Evolutionary conservation across 1,140 invertebrate genomes (phyloP).

Genomic region (Coelopa frigida): DNA sequence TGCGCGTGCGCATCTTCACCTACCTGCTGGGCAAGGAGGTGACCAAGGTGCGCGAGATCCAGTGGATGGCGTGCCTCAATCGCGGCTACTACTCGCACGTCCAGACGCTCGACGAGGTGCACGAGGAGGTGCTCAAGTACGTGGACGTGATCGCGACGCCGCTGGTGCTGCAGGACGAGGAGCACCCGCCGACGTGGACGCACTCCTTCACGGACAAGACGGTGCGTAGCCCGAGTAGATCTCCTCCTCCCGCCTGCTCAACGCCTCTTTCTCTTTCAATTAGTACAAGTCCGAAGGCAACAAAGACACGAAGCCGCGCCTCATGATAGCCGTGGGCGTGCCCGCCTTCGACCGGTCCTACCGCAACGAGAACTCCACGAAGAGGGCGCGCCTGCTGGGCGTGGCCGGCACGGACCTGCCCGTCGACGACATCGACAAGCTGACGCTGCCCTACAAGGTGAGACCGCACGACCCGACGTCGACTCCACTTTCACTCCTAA

Average conservation of each 20-base stretch:
- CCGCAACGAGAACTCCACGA: conserved; percentile 52
- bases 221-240: conserved; percentile 46
- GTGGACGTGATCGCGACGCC: conserved; percentile 84
- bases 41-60: conserved; percentile 81
- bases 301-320: conserved; percentile 47
- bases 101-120: conserved; percentile 84
- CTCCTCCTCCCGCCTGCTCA: background rate
- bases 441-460: conserved; percentile 74
- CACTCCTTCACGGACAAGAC: conserved; percentile 79
- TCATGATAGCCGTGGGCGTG: conserved; percentile 78
- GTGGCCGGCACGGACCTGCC: conserved; percentile 93
- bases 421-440: conserved; percentile 76
- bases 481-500: background rate
- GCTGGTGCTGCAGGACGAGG: conserved; percentile 65
- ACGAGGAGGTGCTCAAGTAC: conserved; percentile 88
- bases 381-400: conserved; percentile 69
- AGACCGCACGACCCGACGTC: background rate
- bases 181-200: conserved; percentile 82
- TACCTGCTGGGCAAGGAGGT: conserved; percentile 95
- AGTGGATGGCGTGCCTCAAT: conserved; percentile 94
- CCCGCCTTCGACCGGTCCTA: conserved; percentile 73
- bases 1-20: conserved; percentile 90
- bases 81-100: conserved; percentile 91
- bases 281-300: conserved; percentile 47
- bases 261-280: background rate